Percentiles rank a stretch among this genome's conserved stretches.
phyloP scores from a whole-genome alignment of 2,888 invertebrate genomes.

The Dicycla oo region DNA sequence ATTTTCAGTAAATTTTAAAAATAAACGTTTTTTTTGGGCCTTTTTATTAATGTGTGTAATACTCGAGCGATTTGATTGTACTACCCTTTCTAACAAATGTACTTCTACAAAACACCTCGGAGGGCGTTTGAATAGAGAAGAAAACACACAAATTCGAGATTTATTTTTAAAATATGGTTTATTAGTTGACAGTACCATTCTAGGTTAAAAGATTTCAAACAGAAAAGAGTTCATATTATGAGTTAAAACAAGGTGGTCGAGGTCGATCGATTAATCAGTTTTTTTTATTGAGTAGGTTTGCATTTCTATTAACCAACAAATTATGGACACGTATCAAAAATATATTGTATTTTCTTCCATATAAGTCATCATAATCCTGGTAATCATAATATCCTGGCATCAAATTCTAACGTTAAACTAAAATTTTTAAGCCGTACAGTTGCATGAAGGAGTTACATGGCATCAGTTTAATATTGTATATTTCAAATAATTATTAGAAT shows the following conservation, averaged over 20 bases:
- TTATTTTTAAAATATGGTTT: not conserved
- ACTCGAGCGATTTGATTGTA: constrained; percentile 78
- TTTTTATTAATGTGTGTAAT: constrained; percentile 69
- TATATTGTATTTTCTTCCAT: not conserved
- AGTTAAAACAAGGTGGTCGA: constrained; percentile 33
- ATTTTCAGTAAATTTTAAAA: constrained; percentile 50
- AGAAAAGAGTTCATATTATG: constrained; percentile 18
- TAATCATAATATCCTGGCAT: not conserved
- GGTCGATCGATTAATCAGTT: not conserved
- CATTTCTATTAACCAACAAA: constrained; percentile 11
- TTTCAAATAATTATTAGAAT: not conserved
- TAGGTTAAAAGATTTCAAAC: not conserved
- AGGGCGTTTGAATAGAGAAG: constrained; percentile 68
- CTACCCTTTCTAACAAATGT: constrained; percentile 62
- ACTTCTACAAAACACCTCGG: constrained; percentile 73
- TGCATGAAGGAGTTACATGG: not conserved
- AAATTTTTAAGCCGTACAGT: not conserved
- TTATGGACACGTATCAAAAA: not conserved
- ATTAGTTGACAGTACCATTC: constrained; percentile 8
- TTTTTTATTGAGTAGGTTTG: not conserved
- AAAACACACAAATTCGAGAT: not conserved
- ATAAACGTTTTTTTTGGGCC: constrained; percentile 69
- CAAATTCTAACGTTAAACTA: not conserved
- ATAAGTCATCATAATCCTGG: not conserved
- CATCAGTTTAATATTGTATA: not conserved